Base-by-base conservation (phyloP, 1,140 invertebrate species). In the Drosophila subpulchrella region DNA sequence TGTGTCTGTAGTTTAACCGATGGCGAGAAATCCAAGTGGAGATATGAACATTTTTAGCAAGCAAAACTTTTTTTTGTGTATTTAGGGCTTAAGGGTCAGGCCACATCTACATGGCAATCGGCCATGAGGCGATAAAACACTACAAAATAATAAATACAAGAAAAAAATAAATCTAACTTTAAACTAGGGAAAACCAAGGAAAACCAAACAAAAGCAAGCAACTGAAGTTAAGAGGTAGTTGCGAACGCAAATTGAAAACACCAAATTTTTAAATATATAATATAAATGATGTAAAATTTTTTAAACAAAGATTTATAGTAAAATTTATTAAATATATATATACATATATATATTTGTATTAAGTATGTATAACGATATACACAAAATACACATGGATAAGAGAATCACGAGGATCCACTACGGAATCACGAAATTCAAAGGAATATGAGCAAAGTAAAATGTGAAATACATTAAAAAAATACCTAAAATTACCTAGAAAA, bases 401-500 rank as follows among this genome's bases (percentile, higher is more conserved):
- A 55, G 10, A 36, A 36, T 56, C 34, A 77, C 51, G 54, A 57
- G 54, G 55, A 60, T 63, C 48, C 41, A 79, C 24, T 39, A 34
- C 20, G 65, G 34, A 56, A 57, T 55, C 42, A 46, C 55, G 44
- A 62, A 50, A 67, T 50, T 50, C 30, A 46, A 51, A 51, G 53
- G 74, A 58, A 65, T 41, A 70, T 55, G 59, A 36, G 68, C 53
- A 63, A 62, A 50, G 24, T 53, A 46, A 60, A 81, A 91, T 83
- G 79, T 84, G 80, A 91, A 90, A 90, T 75, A 84, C 85, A 89
- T 90, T 90, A 76, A 90, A 90, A 90, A 90, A 75, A 90, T 78
- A 66, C 41, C 44, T 39, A 65, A 74, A 42, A 41, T 39, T 38
- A 38, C 65, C 54, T 44, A 73, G 15, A 44, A 58, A 48, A 30